Percentiles rank a stretch among this genome's conserved stretches.
These are phyloP conservation scores for Melinopterus prodromus DNA, from an alignment of 2,888 invertebrate species.

Conservation along the genomic window DNA sequence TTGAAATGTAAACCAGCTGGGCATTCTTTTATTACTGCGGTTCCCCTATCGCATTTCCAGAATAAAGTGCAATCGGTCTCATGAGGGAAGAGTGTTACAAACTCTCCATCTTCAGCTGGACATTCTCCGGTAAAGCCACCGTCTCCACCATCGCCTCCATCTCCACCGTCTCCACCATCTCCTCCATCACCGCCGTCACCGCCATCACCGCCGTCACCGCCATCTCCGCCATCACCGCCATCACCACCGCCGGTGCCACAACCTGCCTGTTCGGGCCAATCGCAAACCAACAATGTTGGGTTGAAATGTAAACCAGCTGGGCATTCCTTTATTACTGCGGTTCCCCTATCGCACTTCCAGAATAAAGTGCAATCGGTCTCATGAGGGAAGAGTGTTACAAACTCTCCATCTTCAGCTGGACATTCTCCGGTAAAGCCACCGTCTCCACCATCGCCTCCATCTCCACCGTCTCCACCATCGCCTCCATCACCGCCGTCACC, in stretches of 20 bases:
- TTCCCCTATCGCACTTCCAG: slow-evolving; percentile 28
- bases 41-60: slow-evolving; percentile 35
- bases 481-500: neutral
- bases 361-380: slow-evolving; percentile 25
- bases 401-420: slow-evolving; percentile 29
- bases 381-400: slow-evolving; percentile 25
- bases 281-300: slow-evolving; percentile 22
- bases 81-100: slow-evolving; percentile 29
- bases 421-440: slow-evolving; percentile 22
- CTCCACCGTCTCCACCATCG: neutral
- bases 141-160: neutral
- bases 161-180: neutral
- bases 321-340: slow-evolving; percentile 11
- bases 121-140: slow-evolving; percentile 15
- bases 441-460: neutral
- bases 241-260: slow-evolving; percentile 15
- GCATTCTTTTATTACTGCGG: slow-evolving; percentile 24
- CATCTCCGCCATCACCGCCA: slow-evolving; percentile 5
- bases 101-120: slow-evolving; percentile 25
- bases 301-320: slow-evolving; percentile 21
- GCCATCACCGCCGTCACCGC: slow-evolving; percentile 20
- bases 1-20: slow-evolving; percentile 34
- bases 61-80: slow-evolving; percentile 36
- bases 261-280: slow-evolving; percentile 27
- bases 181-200: neutral